Evolutionary conservation across 2,113 vertebrate species (phyloP).

Genomic region (Spea multiplicata): DNA sequence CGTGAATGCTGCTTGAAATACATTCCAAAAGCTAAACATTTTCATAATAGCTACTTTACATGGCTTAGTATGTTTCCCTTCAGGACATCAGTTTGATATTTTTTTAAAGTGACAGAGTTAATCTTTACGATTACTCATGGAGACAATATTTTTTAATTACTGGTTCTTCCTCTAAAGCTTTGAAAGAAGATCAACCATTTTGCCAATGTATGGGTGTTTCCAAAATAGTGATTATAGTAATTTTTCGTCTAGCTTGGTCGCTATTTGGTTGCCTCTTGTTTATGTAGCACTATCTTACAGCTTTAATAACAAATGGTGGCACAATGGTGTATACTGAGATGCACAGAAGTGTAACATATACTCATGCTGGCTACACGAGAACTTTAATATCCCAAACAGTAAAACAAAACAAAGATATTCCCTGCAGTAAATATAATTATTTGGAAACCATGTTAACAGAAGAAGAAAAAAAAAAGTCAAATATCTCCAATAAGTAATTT

Average conservation of each 20-base stretch:
- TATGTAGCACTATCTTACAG: slow-evolving; percentile 72
- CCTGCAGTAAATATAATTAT: slow-evolving; percentile 38
- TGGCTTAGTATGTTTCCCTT: slow-evolving; percentile 77
- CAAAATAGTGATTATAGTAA: slow-evolving; percentile 75
- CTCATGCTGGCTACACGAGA: slow-evolving; percentile 50
- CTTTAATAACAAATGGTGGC: slow-evolving; percentile 67
- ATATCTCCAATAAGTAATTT: slow-evolving; percentile 30
- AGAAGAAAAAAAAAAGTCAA: slow-evolving; percentile 24
- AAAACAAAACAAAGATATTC: slow-evolving; percentile 37
- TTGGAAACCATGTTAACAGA: slow-evolving; percentile 14
- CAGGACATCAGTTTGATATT: slow-evolving; percentile 73
- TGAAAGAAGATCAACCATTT: slow-evolving; percentile 66
- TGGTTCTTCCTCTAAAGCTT: slow-evolving; percentile 63
- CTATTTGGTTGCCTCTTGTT: slow-evolving; percentile 71
- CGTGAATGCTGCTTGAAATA: slow-evolving; percentile 71
- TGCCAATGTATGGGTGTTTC: slow-evolving; percentile 71
- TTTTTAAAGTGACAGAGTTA: slow-evolving; percentile 74
- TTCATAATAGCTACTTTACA: slow-evolving; percentile 82
- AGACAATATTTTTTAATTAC: slow-evolving; percentile 71
- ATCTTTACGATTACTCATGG: slow-evolving; percentile 72
- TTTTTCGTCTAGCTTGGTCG: slow-evolving; percentile 74
- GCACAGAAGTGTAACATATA: slow-evolving; percentile 65
- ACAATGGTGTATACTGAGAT: slow-evolving; percentile 62
- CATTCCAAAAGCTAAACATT: slow-evolving; percentile 78
- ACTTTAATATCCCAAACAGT: slow-evolving; percentile 57